Percentiles rank a stretch among this genome's conserved stretches.
Evolutionary conservation across 2,113 vertebrate genomes (phyloP).

Genomic region (Sterrhoptilus dennistouni): DNA sequence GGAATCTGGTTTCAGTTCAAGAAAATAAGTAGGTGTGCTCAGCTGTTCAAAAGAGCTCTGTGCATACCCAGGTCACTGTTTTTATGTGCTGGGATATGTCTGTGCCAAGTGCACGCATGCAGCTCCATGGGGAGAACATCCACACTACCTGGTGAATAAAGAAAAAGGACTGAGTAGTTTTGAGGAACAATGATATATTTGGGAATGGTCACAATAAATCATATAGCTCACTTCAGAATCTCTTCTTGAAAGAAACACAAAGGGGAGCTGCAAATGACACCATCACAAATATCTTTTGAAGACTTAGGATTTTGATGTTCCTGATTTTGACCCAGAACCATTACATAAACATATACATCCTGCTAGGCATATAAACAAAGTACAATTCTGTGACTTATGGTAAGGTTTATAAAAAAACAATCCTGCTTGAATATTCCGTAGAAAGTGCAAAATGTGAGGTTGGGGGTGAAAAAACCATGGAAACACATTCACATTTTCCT

Average conservation of each 20-base stretch:
- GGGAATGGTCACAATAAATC: background rate
- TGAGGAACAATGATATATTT: background rate
- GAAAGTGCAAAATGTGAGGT: background rate
- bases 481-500: background rate
- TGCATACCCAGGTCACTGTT: background rate
- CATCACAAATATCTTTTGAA: background rate
- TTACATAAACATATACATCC: background rate
- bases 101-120: accelerated
- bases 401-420: background rate
- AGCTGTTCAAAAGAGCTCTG: background rate
- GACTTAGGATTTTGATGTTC: background rate
- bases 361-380: background rate
- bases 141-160: background rate
- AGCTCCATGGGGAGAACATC: background rate
- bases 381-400: background rate
- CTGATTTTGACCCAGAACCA: background rate
- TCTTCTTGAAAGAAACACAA: conserved; percentile 53
- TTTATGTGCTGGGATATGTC: background rate
- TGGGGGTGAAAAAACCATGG: background rate
- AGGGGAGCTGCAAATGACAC: background rate
- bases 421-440: background rate
- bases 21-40: background rate
- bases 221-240: background rate
- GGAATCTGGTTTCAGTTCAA: background rate
- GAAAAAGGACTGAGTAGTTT: background rate